phyloP scores from a whole-genome alignment of 1,140 invertebrate genomes.

The Geopemphigus sp. region DNA sequence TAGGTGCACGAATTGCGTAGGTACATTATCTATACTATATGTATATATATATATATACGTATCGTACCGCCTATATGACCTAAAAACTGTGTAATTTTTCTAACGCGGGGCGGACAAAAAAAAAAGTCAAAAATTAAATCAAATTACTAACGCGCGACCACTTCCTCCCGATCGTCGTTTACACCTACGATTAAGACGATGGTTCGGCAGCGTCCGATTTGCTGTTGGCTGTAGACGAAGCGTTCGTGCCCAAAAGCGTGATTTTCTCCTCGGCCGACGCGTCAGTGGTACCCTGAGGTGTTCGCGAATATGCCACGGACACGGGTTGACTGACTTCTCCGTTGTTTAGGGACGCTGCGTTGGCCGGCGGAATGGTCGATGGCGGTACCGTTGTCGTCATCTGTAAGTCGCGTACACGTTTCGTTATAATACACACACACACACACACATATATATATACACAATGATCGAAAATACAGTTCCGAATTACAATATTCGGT shows the following conservation, averaged over 20 bases:
- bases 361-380: background rate
- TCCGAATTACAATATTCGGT: too few relatives aligned
- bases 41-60: too few relatives aligned
- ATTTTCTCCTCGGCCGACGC: constrained; percentile 32
- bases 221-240: background rate
- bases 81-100: background rate
- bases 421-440: too few relatives aligned
- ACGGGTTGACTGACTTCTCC: constrained; percentile 3
- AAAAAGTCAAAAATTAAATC: too few relatives aligned
- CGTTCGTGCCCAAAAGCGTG: constrained; percentile 27
- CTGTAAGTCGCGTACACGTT: too few relatives aligned
- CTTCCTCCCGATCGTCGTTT: too few relatives aligned
- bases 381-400: background rate
- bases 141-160: too few relatives aligned
- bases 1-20: background rate
- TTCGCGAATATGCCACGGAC: constrained; percentile 19
- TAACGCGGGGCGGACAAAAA: background rate
- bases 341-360: constrained; percentile 8
- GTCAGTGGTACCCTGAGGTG: constrained; percentile 22
- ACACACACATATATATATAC: too few relatives aligned
- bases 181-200: too few relatives aligned
- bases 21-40: background rate
- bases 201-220: constrained; percentile 11
- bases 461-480: too few relatives aligned
- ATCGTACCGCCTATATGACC: background rate